Conservation (phyloP, 35 echinoderm and acorn worm species). For the Apostichopus californicus region DNA sequence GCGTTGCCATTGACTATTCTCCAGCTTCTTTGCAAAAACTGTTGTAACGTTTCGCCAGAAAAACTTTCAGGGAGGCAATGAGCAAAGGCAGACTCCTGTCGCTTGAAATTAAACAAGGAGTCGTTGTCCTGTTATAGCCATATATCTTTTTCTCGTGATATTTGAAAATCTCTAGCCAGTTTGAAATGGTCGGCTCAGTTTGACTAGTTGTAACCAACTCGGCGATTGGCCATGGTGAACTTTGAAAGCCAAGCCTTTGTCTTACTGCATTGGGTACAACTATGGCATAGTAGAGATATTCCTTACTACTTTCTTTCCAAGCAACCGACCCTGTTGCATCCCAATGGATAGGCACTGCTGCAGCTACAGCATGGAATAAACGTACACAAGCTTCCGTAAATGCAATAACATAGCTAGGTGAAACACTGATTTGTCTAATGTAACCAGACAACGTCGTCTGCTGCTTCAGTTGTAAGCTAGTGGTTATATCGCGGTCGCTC, state of each 20-base stretch:
- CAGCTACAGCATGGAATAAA: not conserved
- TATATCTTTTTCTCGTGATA: not conserved
- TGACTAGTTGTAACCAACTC: not conserved
- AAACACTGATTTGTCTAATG: no score
- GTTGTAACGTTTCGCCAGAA: not conserved
- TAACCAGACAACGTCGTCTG: no score
- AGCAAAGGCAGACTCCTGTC: slow-evolving; percentile 7
- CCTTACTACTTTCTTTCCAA: not conserved
- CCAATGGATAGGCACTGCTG: not conserved
- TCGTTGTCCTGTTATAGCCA: not conserved
- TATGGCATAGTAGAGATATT: not conserved
- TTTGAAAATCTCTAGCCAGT: not conserved
- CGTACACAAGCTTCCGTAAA: not conserved
- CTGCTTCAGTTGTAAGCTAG: no score
- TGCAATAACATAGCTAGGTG: no score
- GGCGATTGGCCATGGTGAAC: not conserved
- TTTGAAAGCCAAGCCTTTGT: not conserved
- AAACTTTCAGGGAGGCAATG: slow-evolving; percentile 13
- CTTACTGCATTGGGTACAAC: not conserved
- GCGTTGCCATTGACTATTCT: not conserved
- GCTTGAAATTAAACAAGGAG: slow-evolving; percentile 1
- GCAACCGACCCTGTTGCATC: not conserved
- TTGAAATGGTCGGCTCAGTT: not conserved
- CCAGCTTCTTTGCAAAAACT: slow-evolving; percentile 3
- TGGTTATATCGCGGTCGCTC: no score